Evolutionary conservation across 2,797 vertebrate species (phyloP).

Genomic region (Rhyacichthys aspro): DNA sequence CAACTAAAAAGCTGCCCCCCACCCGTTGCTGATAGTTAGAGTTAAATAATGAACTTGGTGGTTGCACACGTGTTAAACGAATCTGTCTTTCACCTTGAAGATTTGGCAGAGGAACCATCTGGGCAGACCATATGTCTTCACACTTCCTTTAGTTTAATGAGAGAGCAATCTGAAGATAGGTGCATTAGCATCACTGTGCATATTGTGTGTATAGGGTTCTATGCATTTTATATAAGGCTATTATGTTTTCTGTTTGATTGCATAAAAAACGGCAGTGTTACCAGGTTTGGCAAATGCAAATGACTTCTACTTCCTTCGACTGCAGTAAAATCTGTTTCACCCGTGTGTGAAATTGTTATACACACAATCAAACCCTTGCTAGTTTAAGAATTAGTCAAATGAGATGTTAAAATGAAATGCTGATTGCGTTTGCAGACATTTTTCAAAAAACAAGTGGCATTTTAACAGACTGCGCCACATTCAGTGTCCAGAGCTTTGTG

Average conservation of each 20-base stretch:
- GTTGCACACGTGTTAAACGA: slow-evolving; percentile 7
- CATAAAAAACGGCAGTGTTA: too few relatives aligned
- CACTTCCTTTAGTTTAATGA: slow-evolving; percentile 42
- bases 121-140: slow-evolving; percentile 58
- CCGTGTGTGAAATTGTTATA: too few relatives aligned
- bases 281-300: too few relatives aligned
- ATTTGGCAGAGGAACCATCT: slow-evolving; percentile 54
- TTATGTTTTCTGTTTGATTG: background rate
- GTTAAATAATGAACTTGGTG: slow-evolving; percentile 2
- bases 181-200: slow-evolving; percentile 32
- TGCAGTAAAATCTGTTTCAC: too few relatives aligned
- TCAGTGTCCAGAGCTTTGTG: slow-evolving; percentile 19
- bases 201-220: slow-evolving; percentile 10
- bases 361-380: too few relatives aligned
- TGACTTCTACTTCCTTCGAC: too few relatives aligned
- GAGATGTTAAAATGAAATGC: background rate
- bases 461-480: background rate
- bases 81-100: slow-evolving; percentile 54
- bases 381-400: slow-evolving; percentile 3
- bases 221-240: background rate
- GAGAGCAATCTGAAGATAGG: slow-evolving; percentile 30
- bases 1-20: background rate
- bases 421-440: background rate
- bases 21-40: background rate
- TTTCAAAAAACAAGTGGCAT: too few relatives aligned